Evolutionary conservation across 2,888 invertebrate species (phyloP).

Genomic region (Lasiommata megera): DNA sequence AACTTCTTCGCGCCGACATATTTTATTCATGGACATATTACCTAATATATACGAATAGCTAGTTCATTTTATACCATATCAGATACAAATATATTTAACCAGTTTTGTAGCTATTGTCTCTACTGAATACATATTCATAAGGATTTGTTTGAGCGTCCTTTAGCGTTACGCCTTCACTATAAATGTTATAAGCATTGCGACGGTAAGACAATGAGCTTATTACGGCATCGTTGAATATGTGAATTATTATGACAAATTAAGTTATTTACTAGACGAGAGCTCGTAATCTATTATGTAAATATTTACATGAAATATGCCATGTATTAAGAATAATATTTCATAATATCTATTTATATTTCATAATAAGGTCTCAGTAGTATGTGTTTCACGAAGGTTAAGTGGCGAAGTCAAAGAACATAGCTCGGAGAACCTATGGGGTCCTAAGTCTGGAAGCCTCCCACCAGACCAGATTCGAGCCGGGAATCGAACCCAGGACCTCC

Average conservation of each 20-base stretch:
- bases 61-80: conserved; percentile 17
- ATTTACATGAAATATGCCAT: not conserved
- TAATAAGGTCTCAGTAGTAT: too few relatives aligned
- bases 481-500: too few relatives aligned
- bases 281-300: conserved; percentile 3
- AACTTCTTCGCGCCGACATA: too few relatives aligned
- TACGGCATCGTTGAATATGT: conserved; percentile 32
- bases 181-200: conserved; percentile 55
- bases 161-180: conserved; percentile 51
- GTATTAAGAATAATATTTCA: not conserved
- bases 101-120: conserved; percentile 35
- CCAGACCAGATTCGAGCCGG: too few relatives aligned
- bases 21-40: too few relatives aligned
- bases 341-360: too few relatives aligned
- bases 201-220: conserved; percentile 50
- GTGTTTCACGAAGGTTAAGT: too few relatives aligned
- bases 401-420: too few relatives aligned
- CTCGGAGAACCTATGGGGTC: too few relatives aligned
- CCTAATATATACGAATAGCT: not conserved
- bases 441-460: too few relatives aligned
- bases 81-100: conserved; percentile 33
- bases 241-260: conserved; percentile 16
- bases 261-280: not conserved
- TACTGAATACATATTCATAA: conserved; percentile 57
- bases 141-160: conserved; percentile 54